Evolutionary conservation across 2,797 vertebrate genomes (phyloP).

Genomic region (Monodelphis domestica): DNA sequence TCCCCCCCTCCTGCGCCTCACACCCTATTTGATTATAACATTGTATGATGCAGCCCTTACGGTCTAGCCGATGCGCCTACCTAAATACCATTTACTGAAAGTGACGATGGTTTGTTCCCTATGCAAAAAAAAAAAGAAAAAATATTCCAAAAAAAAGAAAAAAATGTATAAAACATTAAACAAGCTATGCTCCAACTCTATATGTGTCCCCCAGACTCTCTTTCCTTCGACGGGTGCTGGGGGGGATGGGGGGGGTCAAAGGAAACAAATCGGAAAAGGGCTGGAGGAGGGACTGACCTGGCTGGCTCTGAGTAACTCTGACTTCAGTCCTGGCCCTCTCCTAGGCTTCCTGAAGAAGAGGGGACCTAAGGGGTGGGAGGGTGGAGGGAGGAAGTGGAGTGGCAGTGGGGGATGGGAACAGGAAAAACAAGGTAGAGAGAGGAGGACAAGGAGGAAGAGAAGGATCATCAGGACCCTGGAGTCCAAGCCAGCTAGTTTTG

Average conservation of each 20-base stretch:
- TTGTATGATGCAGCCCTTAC: constrained; percentile 88
- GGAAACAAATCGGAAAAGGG: not conserved
- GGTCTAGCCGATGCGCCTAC: constrained; percentile 88
- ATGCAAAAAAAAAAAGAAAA: constrained; percentile 92
- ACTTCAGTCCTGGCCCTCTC: not conserved
- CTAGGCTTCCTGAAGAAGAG: not conserved
- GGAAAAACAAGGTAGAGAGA: not conserved
- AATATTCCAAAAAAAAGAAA: constrained; percentile 67
- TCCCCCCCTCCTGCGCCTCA: constrained; percentile 80
- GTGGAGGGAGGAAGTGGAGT: not conserved
- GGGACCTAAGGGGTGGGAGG: no score
- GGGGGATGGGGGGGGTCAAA: no score
- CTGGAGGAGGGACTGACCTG: not conserved
- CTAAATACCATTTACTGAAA: constrained; percentile 90
- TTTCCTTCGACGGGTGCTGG: not conserved
- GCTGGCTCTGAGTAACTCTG: not conserved
- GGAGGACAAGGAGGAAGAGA: not conserved
- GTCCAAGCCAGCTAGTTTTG: not conserved
- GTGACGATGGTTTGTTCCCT: constrained; percentile 89
- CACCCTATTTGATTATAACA: constrained; percentile 90
- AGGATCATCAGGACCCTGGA: not conserved
- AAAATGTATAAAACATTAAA: constrained; percentile 91
- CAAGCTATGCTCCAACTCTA: constrained; percentile 91
- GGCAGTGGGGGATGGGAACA: no score
- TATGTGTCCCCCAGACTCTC: constrained; percentile 31